Base-by-base conservation (phyloP, 2,113 vertebrate species). In the Nerophis lumbriciformis region DNA sequence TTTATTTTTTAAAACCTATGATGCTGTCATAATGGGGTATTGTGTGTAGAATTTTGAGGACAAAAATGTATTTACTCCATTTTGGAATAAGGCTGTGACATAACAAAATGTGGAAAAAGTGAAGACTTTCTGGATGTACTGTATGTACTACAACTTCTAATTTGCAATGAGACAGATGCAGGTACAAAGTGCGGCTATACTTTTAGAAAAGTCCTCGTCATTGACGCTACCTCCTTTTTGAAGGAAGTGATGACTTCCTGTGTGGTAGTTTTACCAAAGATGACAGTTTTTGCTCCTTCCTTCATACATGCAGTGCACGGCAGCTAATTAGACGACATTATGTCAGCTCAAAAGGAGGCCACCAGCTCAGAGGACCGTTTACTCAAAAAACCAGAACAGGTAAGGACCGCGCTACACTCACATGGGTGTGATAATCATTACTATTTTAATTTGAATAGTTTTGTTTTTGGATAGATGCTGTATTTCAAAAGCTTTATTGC, bases 221-320 rank as follows among this genome's bases (percentile, higher is more conserved):
- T 14, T 70, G 61, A 66, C 2, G 64, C 70, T 77, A 66, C 81
- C 67, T 77, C 83, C 81, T 86, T 82, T 47, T 48, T 73, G 86
- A 84, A 90, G 91, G 91, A 92, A 92, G 78, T 80, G 63, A 76
- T 81, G 77, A 83, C 85, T 90, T 91, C 90, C 81, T 58, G 66
- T 50, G 68, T 71, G 58, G 68, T 65, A 76, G 16, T 47, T 73
- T 21, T 67, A 69, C 69, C 36, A 9, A 75, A 50, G 8, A 42
- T 42, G 69, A 58, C 65, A 47, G 5, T 28, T 13, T 65, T 53
- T 63, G 15, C 63, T 66, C 75, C 70, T 76, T 82, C 77, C 75
- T 47, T 52, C 59, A 36, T 50, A 54, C 15, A 70, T 36, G 45
- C 63, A 61, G 8, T 60, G 53, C 45, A 51, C 59, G 48, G 4